Conservation (phyloP, 2,797 vertebrate genomes). For the Buceros bicornis region DNA sequence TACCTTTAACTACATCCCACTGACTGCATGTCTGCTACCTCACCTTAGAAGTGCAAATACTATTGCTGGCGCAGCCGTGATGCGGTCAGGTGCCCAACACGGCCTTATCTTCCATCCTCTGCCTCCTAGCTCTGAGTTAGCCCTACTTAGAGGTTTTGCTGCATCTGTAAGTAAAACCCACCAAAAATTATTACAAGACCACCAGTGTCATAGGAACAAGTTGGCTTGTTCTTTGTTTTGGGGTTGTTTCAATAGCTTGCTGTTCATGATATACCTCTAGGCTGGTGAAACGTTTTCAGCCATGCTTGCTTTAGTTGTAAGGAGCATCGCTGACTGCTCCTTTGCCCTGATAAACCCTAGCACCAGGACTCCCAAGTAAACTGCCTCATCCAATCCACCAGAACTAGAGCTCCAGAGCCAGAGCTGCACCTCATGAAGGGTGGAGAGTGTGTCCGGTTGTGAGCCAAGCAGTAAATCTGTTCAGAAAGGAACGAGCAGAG, state of each 20-base stretch:
- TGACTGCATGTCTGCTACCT: not conserved
- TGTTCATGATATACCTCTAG: not conserved
- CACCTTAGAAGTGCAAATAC: not conserved
- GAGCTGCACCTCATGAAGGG: not conserved
- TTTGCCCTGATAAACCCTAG: not conserved
- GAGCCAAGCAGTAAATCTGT: not conserved
- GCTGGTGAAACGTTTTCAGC: not conserved
- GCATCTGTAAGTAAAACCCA: not conserved
- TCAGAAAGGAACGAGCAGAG: not conserved
- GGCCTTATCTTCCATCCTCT: not conserved
- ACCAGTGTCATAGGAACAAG: fast-evolving
- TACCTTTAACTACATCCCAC: not conserved
- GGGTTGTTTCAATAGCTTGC: not conserved
- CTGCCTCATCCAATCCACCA: not conserved
- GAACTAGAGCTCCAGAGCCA: not conserved
- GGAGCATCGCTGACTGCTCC: not conserved
- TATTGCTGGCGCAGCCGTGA: not conserved
- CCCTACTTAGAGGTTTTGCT: not conserved
- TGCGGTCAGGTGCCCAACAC: not conserved
- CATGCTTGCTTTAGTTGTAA: not conserved
- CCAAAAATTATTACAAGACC: not conserved
- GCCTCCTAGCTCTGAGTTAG: not conserved
- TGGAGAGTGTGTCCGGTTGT: not conserved
- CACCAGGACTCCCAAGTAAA: not conserved
- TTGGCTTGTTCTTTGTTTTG: not conserved